Percentiles rank a stretch among this genome's conserved stretches.
These are phyloP conservation scores for Eueides isabella DNA, from an alignment of 1,140 invertebrate genomes.

Conservation along the genomic window DNA sequence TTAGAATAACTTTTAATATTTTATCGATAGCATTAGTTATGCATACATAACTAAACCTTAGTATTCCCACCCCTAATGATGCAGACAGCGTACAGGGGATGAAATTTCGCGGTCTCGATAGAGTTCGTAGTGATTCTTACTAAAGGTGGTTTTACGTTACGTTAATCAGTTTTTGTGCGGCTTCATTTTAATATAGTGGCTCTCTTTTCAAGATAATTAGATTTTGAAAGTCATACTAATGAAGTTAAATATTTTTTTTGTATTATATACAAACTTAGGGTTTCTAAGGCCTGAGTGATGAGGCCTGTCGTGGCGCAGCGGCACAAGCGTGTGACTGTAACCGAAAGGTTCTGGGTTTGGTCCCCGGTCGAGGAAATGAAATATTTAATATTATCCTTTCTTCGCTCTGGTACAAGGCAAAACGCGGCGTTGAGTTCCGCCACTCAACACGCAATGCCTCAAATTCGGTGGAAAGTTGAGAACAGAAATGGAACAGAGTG, in stretches of 20 bases:
- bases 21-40: background rate
- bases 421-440: too few relatives aligned
- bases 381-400: too few relatives aligned
- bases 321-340: too few relatives aligned
- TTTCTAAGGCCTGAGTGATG: too few relatives aligned
- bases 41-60: conserved; percentile 13
- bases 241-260: background rate
- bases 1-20: background rate
- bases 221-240: background rate
- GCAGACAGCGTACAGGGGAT: conserved; percentile 50
- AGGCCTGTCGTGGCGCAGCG: too few relatives aligned
- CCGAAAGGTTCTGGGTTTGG: too few relatives aligned
- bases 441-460: too few relatives aligned
- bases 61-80: conserved; percentile 48
- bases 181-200: conserved; percentile 14
- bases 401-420: too few relatives aligned
- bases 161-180: conserved; percentile 51
- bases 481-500: too few relatives aligned
- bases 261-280: background rate
- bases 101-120: conserved; percentile 55
- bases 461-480: too few relatives aligned
- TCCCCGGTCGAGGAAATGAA: too few relatives aligned
- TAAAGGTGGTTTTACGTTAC: conserved; percentile 43
- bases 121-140: conserved; percentile 44
- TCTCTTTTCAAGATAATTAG: background rate